These are phyloP conservation scores for Odontophorus gujanensis DNA, from an alignment of 2,113 vertebrate genomes.

Conservation along the genomic window DNA sequence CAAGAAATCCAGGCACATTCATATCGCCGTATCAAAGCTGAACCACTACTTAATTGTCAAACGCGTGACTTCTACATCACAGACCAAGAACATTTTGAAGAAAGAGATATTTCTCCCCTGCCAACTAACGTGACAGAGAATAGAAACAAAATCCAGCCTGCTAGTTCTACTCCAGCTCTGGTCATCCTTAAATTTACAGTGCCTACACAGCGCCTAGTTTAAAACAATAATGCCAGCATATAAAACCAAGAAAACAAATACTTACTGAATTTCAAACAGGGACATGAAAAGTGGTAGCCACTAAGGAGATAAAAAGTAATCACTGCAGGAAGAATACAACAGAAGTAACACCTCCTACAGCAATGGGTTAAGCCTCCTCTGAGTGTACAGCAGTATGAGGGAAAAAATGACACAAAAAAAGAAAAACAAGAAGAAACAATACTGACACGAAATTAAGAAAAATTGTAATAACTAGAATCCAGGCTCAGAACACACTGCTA, in stretches of 20 bases:
- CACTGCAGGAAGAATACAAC: background rate
- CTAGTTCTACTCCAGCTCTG: background rate
- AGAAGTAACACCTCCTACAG: background rate
- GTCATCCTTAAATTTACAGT: background rate
- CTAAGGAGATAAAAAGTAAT: constrained; percentile 8
- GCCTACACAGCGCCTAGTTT: background rate
- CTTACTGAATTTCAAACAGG: constrained; percentile 24
- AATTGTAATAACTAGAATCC: background rate
- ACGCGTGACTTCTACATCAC: background rate
- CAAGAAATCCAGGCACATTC: constrained; percentile 56
- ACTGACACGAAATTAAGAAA: background rate
- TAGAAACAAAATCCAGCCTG: constrained; percentile 6
- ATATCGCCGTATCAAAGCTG: constrained; percentile 33
- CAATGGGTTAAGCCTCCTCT: background rate
- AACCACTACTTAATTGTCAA: constrained; percentile 28
- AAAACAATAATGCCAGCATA: background rate
- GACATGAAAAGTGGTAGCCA: constrained; percentile 6
- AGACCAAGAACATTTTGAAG: background rate
- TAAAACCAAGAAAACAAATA: constrained; percentile 35
- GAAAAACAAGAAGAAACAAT: background rate
- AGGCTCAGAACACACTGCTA: background rate
- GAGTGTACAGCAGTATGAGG: background rate
- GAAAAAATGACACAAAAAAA: rapidly evolving
- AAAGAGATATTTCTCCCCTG: background rate
- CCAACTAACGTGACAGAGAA: background rate